Conservation (phyloP, 2,888 invertebrate genomes). For the Aethes cnicana region DNA sequence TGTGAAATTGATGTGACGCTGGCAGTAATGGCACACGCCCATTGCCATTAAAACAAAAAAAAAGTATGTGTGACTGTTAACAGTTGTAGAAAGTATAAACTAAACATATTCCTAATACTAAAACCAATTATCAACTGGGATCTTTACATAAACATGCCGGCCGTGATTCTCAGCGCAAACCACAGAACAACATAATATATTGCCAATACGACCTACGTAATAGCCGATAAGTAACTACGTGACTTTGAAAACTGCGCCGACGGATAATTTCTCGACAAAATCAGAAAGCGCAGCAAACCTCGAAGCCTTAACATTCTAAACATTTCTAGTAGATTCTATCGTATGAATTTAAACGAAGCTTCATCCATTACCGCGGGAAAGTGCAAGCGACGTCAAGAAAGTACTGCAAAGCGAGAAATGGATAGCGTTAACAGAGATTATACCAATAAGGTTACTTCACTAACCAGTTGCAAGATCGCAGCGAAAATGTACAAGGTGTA, state of each 20-base stretch:
- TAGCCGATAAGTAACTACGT: slow-evolving; percentile 66
- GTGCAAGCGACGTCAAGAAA: slow-evolving; percentile 36
- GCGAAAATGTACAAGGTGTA: slow-evolving; percentile 54
- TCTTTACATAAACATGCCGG: slow-evolving; percentile 8
- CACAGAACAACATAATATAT: slow-evolving; percentile 56
- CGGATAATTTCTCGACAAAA: slow-evolving; percentile 70
- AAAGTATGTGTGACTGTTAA: too few species aligned
- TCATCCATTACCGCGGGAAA: slow-evolving; percentile 43
- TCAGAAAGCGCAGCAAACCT: slow-evolving; percentile 77
- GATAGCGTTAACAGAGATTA: slow-evolving; percentile 31
- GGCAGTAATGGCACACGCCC: too few species aligned
- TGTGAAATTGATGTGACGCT: too few species aligned
- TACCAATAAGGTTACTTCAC: slow-evolving; percentile 66
- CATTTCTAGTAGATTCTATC: slow-evolving; percentile 23
- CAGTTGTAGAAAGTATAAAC: slow-evolving; percentile 15
- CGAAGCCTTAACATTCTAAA: slow-evolving; percentile 26
- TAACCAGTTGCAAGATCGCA: slow-evolving; percentile 55
- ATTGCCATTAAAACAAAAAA: too few species aligned
- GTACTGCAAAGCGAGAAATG: slow-evolving; percentile 38
- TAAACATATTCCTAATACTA: too few species aligned
- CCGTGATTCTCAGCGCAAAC: slow-evolving; percentile 6
- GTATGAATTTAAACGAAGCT: slow-evolving; percentile 27
- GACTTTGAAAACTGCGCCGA: slow-evolving; percentile 62
- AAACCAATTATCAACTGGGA: slow-evolving; percentile 2
- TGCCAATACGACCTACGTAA: slow-evolving; percentile 68